These are phyloP conservation scores for Polyodon spathula DNA, from an alignment of 2,113 vertebrate genomes.

Conservation along the genomic window DNA sequence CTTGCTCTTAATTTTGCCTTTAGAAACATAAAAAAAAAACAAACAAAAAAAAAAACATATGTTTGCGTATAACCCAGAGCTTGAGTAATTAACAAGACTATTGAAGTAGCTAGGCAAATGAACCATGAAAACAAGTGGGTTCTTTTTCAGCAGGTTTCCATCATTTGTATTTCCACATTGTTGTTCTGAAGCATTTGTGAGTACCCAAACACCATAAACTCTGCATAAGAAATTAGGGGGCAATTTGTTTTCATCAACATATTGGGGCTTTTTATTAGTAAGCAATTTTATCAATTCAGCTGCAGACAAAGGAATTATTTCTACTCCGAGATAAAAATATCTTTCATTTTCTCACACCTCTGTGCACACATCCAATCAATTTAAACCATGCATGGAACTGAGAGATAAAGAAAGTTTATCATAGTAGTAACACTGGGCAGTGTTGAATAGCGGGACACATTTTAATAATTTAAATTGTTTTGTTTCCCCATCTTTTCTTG, in stretches of 20 bases:
- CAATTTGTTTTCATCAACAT: conserved; percentile 8
- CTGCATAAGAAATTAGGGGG: not conserved
- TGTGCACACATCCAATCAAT: not conserved
- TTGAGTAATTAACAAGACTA: too few relatives aligned
- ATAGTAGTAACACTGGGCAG: not conserved
- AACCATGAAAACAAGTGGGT: too few relatives aligned
- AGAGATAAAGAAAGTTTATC: conserved; percentile 9
- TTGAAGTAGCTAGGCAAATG: too few relatives aligned
- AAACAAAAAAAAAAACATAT: too few relatives aligned
- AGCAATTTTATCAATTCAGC: conserved; percentile 4
- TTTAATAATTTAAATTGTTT: conserved; percentile 1
- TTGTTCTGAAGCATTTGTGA: too few relatives aligned
- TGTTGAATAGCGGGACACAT: conserved; percentile 1
- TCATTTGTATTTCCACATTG: not conserved
- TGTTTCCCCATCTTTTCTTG: too few relatives aligned
- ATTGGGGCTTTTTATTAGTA: not conserved
- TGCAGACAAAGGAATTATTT: conserved; percentile 7
- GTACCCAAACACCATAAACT: not conserved
- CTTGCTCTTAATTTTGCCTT: too few relatives aligned
- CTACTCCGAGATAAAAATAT: not conserved
- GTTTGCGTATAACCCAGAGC: too few relatives aligned
- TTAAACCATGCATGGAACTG: conserved; percentile 7
- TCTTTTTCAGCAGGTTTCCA: too few relatives aligned
- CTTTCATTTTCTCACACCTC: conserved; percentile 6
- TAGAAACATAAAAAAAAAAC: too few relatives aligned